These are phyloP conservation scores for Scolopax bukidnonensis DNA, from an alignment of 2,797 vertebrate genomes.

Conservation along the genomic window DNA sequence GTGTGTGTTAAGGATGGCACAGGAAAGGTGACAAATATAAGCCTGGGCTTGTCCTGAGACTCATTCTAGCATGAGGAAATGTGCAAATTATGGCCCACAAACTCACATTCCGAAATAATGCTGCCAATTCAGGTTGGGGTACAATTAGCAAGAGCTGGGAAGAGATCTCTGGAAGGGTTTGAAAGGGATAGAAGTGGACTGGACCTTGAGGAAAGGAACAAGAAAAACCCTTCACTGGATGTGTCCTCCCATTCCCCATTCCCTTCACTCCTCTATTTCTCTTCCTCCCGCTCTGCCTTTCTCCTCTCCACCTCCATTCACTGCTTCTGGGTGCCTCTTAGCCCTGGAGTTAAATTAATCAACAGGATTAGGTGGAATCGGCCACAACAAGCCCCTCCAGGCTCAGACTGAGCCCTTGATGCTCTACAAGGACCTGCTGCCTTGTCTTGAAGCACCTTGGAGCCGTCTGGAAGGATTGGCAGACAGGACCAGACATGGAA, in stretches of 20 bases:
- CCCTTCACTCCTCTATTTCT: neutral
- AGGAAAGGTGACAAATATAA: slow-evolving; percentile 13
- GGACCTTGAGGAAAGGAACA: neutral
- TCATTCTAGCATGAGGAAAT: neutral
- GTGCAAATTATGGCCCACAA: neutral
- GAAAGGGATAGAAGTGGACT: neutral
- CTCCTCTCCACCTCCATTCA: neutral
- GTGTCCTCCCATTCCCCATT: neutral
- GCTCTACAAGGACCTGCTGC: neutral
- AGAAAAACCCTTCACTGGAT: neutral
- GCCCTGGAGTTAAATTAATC: slow-evolving; percentile 88
- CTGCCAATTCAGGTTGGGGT: neutral
- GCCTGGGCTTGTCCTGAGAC: neutral
- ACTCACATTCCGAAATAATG: neutral
- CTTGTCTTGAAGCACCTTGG: slow-evolving; percentile 45
- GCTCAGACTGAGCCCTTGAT: slow-evolving; percentile 7
- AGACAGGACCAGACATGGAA: neutral
- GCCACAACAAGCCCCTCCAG: slow-evolving; percentile 38
- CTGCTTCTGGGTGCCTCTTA: neutral
- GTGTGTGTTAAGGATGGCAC: neutral
- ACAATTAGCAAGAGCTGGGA: neutral
- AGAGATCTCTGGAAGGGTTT: neutral
- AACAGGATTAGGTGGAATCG: slow-evolving; percentile 82
- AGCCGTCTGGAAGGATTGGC: slow-evolving; percentile 11
- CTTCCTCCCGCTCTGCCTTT: neutral